Conservation (phyloP, 2,888 invertebrate species). For the Beris chalybata region DNA sequence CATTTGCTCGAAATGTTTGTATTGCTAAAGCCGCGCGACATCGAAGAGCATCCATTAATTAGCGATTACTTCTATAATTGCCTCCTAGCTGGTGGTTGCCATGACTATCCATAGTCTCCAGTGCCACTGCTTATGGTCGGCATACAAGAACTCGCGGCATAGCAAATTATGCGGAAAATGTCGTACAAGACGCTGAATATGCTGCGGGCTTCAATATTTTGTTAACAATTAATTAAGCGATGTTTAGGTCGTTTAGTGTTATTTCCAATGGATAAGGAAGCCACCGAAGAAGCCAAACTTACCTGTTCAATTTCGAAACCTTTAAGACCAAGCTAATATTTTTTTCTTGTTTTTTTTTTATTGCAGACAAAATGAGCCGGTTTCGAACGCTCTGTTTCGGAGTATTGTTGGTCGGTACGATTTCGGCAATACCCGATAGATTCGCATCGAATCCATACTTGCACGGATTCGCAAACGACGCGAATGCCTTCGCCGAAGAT, state of each 20-base stretch:
- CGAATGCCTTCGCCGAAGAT: constrained; percentile 32
- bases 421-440: constrained; percentile 29
- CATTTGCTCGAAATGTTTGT: no score
- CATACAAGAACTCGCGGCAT: neutral
- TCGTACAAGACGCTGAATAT: neutral
- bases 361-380: constrained; percentile 35
- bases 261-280: neutral
- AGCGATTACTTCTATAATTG: constrained; percentile 18
- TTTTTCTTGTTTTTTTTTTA: constrained; percentile 16
- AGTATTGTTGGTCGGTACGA: constrained; percentile 28
- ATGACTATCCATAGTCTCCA: no score
- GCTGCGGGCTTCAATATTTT: neutral
- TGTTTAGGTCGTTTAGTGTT: neutral
- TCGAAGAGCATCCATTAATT: constrained; percentile 12
- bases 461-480: constrained; percentile 36
- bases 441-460: constrained; percentile 34
- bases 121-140: no score
- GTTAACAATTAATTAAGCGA: constrained; percentile 18
- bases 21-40: neutral
- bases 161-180: neutral
- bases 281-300: neutral
- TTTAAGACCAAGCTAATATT: neutral
- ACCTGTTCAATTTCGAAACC: neutral
- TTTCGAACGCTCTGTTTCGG: constrained; percentile 21
- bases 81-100: neutral